These are phyloP conservation scores for Gobionotothen gibberifrons DNA, from an alignment of 2,797 vertebrate genomes.

Conservation along the genomic window DNA sequence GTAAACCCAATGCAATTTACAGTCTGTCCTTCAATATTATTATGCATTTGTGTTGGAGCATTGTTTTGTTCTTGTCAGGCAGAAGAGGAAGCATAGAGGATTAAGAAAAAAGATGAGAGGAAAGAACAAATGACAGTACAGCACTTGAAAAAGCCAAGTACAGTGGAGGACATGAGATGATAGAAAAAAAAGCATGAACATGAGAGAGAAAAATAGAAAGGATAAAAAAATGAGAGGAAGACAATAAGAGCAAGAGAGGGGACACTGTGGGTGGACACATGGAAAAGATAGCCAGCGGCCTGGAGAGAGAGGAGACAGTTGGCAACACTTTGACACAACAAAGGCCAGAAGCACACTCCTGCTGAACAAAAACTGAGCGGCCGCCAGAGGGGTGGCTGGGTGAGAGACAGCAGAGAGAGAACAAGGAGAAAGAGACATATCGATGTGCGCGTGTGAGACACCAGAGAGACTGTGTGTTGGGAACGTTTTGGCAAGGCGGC, in stretches of 20 bases:
- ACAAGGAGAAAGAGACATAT: conserved; percentile 7
- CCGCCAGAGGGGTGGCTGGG: conserved; percentile 39
- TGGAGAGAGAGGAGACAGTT: conserved; percentile 51
- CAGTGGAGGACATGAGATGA: conserved; percentile 13
- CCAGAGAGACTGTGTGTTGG: conserved; percentile 30
- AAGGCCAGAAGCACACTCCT: conserved; percentile 50
- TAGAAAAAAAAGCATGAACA: neutral
- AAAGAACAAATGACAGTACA: conserved; percentile 5
- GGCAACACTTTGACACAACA: conserved; percentile 63
- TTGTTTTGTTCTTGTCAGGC: neutral
- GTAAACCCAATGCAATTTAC: neutral
- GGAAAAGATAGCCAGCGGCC: conserved; percentile 36
- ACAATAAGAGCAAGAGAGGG: conserved; percentile 25
- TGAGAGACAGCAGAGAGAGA: conserved; percentile 41
- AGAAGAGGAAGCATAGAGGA: neutral
- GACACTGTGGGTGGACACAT: conserved; percentile 32
- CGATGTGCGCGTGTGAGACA: conserved; percentile 44
- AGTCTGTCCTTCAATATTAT: neutral
- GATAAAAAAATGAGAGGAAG: conserved; percentile 36
- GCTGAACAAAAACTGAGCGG: conserved; percentile 34
- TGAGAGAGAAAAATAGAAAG: conserved; percentile 22
- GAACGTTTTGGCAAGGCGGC: conserved; percentile 44
- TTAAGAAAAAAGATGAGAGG: neutral
- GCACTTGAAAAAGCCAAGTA: conserved; percentile 5
- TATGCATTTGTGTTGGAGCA: neutral